A percentile compares a stretch with the other conserved stretches of the same genome.
phyloP scores from a whole-genome alignment of 2,888 invertebrate genomes.

The Acheta domesticus region DNA sequence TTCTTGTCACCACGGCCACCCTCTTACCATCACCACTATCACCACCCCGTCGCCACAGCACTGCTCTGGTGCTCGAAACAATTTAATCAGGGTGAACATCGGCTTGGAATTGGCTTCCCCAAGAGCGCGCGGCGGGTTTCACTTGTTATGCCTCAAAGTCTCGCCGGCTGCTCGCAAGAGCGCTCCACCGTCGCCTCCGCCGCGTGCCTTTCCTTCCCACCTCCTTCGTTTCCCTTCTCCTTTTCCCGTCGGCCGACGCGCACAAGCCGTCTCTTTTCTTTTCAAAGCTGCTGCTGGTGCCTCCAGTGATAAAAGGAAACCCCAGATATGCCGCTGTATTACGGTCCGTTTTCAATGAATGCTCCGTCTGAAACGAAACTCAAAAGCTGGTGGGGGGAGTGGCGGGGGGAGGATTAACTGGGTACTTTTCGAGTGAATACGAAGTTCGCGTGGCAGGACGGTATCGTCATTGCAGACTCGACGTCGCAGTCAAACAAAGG shows the following conservation, averaged over 20 bases:
- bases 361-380: conserved; percentile 4
- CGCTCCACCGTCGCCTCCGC: not conserved
- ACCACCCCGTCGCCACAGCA: too few species aligned
- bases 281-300: not conserved
- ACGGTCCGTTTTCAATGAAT: not conserved
- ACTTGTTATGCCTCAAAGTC: conserved; percentile 2
- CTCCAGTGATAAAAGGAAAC: not conserved
- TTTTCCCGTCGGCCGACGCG: not conserved
- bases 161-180: not conserved
- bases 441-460: not conserved
- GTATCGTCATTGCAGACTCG: not conserved
- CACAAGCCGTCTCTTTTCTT: not conserved
- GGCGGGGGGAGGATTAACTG: not conserved
- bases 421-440: conserved; percentile 18
- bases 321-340: conserved; percentile 3
- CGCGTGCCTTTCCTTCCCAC: not conserved
- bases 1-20: too few species aligned
- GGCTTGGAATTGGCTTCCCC: conserved; percentile 18
- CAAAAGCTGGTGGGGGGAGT: not conserved
- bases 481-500: not conserved
- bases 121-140: not conserved
- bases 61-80: not conserved
- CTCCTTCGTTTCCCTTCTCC: not conserved
- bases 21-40: too few species aligned
- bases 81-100: conserved; percentile 18